A percentile compares a stretch with the other conserved stretches of the same genome.
phyloP scores from a whole-genome alignment of 2,888 invertebrate species.

The Cybosia mesomella region DNA sequence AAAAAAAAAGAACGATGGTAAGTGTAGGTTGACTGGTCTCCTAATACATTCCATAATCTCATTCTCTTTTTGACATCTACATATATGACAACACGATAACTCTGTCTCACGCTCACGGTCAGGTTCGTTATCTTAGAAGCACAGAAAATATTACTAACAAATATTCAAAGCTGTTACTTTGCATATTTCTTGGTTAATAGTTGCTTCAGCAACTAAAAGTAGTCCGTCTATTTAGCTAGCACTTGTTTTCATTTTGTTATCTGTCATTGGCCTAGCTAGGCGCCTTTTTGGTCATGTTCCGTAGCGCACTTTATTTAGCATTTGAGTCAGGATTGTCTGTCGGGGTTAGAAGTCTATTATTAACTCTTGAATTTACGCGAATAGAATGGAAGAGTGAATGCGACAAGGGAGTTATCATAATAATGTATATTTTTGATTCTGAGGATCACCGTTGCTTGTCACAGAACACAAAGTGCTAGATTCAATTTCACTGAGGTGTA shows the following conservation, averaged over 20 bases:
- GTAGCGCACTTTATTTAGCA: slow-evolving; percentile 31
- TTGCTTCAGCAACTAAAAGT: slow-evolving; percentile 8
- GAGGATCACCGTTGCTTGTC: too few species aligned
- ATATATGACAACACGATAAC: too few species aligned
- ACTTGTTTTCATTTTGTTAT: slow-evolving; percentile 51
- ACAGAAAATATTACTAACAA: not conserved
- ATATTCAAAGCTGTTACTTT: too few species aligned
- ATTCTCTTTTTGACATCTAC: too few species aligned
- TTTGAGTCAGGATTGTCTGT: slow-evolving; percentile 30
- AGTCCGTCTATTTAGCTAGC: slow-evolving; percentile 11
- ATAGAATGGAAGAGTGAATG: not conserved
- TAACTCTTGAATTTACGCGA: slow-evolving; percentile 7
- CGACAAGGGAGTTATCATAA: not conserved
- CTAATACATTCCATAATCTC: too few species aligned
- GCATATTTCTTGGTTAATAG: too few species aligned
- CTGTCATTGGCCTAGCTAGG: slow-evolving; percentile 49
- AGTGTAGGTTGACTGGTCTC: too few species aligned
- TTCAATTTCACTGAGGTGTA: too few species aligned
- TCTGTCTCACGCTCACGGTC: too few species aligned
- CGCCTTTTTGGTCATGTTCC: slow-evolving; percentile 28
- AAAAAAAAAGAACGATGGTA: too few species aligned
- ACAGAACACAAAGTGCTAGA: too few species aligned
- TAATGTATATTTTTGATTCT: too few species aligned
- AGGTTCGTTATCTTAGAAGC: not conserved
- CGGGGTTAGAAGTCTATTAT: slow-evolving; percentile 25